These are phyloP conservation scores for Piliocolobus tephrosceles DNA, from an alignment of 2,113 vertebrate species.

Conservation along the genomic window DNA sequence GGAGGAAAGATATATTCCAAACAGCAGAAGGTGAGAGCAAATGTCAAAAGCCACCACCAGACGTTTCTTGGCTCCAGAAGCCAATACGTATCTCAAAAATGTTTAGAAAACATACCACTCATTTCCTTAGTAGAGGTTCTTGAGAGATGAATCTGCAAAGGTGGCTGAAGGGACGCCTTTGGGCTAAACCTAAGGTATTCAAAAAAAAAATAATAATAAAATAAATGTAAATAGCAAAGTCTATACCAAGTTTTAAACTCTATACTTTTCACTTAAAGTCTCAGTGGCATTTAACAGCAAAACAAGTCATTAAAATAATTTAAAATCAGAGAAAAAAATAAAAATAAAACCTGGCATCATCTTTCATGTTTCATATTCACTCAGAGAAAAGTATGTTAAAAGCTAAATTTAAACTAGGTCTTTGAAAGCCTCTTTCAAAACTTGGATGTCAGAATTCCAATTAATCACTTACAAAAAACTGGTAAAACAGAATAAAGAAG, in stretches of 20 bases:
- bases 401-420: conserved; percentile 21
- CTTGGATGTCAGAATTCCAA: conserved; percentile 23
- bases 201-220: not conserved
- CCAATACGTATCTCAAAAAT: not conserved
- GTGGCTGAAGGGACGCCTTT: conserved; percentile 79
- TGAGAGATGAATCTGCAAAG: conserved; percentile 81
- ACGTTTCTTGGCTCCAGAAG: not conserved
- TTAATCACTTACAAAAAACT: conserved; percentile 3
- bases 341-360: conserved; percentile 28
- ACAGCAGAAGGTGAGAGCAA: not conserved
- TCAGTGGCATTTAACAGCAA: not conserved
- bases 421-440: conserved; percentile 25
- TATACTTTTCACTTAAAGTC: conserved; percentile 25
- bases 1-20: not conserved
- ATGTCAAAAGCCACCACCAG: not conserved
- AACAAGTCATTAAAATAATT: conserved; percentile 33
- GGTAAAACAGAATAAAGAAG: conserved; percentile 23
- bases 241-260: conserved; percentile 29
- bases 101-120: conserved; percentile 79
- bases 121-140: conserved; percentile 76
- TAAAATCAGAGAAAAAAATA: conserved; percentile 34
- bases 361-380: conserved; percentile 23
- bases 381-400: conserved; percentile 6
- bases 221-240: conserved; percentile 43
- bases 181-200: conserved; percentile 80